These are phyloP conservation scores for Forbesichthys papilliferus DNA, from an alignment of 2,113 vertebrate species.

Conservation along the genomic window DNA sequence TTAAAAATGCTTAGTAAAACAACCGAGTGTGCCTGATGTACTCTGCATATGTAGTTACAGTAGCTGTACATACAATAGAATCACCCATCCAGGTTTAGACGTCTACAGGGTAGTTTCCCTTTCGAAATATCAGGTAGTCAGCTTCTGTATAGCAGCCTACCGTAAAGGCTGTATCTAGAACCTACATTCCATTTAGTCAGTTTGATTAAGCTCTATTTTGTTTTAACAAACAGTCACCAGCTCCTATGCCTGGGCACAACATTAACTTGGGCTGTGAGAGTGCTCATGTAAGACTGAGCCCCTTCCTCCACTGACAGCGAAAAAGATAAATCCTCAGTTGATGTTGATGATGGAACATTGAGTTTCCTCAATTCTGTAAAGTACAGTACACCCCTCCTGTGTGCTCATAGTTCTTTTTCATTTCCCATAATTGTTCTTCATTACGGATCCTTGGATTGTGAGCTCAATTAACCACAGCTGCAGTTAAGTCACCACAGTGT, in stretches of 20 bases:
- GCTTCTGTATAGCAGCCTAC: no score
- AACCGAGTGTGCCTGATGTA: slow-evolving; percentile 8
- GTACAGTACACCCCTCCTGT: slow-evolving; percentile 26
- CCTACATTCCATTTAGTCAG: no score
- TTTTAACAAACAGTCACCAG: no score
- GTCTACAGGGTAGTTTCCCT: no score
- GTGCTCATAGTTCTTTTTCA: slow-evolving; percentile 22
- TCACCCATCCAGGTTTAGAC: slow-evolving; percentile 2
- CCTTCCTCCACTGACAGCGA: not conserved
- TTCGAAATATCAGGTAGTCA: no score
- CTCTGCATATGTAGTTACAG: not conserved
- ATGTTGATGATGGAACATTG: slow-evolving; percentile 3
- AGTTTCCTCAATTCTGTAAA: slow-evolving; percentile 6
- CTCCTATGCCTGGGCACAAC: no score
- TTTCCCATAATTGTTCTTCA: slow-evolving; percentile 17
- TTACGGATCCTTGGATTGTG: slow-evolving; percentile 25
- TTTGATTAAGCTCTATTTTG: no score
- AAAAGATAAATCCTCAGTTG: not conserved
- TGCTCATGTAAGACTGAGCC: not conserved
- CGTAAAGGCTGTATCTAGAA: no score
- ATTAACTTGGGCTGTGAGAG: not conserved
- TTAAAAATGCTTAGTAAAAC: slow-evolving; percentile 19
- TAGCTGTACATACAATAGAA: not conserved
- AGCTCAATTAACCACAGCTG: slow-evolving; percentile 33
- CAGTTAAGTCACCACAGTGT: slow-evolving; percentile 19